These are phyloP conservation scores for Muntiacus reevesi DNA, from an alignment of 2,113 vertebrate species.

Conservation along the genomic window DNA sequence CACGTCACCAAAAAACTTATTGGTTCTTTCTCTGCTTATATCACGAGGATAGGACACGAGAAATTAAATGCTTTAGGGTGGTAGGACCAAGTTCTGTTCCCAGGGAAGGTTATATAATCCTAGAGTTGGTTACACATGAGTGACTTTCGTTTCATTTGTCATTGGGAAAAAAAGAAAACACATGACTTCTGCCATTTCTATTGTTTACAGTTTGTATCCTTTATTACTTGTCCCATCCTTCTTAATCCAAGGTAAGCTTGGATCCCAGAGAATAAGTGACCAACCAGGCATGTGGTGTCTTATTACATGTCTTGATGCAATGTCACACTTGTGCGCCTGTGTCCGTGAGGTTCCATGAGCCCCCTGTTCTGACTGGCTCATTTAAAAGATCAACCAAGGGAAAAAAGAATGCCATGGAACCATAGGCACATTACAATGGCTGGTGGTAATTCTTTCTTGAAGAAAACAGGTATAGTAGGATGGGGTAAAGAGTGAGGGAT, in stretches of 20 bases:
- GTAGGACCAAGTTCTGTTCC: background rate
- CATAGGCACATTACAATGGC: background rate
- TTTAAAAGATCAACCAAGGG: background rate
- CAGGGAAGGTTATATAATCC: background rate
- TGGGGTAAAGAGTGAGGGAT: background rate
- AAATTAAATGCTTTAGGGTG: background rate
- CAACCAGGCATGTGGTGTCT: background rate
- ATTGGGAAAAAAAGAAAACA: background rate
- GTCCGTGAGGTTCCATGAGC: background rate
- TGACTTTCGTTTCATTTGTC: background rate
- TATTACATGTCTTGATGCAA: background rate
- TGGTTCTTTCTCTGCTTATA: background rate
- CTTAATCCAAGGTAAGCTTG: background rate
- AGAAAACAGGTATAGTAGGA: background rate
- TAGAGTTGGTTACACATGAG: background rate
- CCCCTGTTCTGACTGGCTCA: background rate
- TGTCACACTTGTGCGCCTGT: accelerated
- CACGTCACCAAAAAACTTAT: background rate
- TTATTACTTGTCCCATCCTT: background rate
- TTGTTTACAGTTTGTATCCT: background rate
- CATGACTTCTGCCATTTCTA: background rate
- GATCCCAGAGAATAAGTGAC: background rate
- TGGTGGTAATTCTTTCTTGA: background rate
- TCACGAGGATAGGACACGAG: background rate
- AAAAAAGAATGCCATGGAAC: background rate